Base-by-base conservation (phyloP, 1,140 invertebrate species). In the Venustaconcha ellipsiformis region DNA sequence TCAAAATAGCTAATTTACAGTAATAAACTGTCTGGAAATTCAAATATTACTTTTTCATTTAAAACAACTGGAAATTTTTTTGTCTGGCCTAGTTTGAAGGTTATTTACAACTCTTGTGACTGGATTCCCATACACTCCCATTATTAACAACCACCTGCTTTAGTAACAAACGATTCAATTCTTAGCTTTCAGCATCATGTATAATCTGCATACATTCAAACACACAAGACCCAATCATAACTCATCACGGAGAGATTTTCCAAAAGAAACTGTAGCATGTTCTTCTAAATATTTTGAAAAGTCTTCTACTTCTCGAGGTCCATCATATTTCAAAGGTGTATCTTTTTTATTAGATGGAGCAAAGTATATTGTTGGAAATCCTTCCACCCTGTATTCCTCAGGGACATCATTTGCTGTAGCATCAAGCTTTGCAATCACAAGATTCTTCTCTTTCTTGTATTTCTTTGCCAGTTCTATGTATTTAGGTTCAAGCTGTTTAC, bases 331-430 rank as follows among this genome's bases (percentile, higher is more conserved):
- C 11, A 95, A 91, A 30, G 98, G 97, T 78, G 91, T 93, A 77
- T 93, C 90, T 88, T 96, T 96, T 56, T 90, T 90, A 84, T 96
- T 93, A 84, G 96, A 96, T 2, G 97, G 94, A 67, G 94, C 93
- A 96, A 97, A 99, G 92, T 93, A 99, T 57, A 99, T 92, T 1
- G 99, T 99, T 20, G 99, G 99, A 93, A 98, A 99, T 59, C 92
- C 98, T 76, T 94, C 92, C 17, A 99, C 97, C 82, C 98, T 95
- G 88, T 93, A 99, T 69, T 91, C 86, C 12, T 93, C 90, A 74
- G 97, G 97, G 76, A 98, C 96, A 91, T 99, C 98, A 89, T 99
- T 99, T 57, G 96, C 96, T 0, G 97, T 99, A n/a, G 97, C 98
- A 89, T 99, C 98, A 89, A 99, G 95, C 89, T 99, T 99, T 0